phyloP scores from a whole-genome alignment of 1,140 invertebrate species.

The Drosophila virilis region DNA sequence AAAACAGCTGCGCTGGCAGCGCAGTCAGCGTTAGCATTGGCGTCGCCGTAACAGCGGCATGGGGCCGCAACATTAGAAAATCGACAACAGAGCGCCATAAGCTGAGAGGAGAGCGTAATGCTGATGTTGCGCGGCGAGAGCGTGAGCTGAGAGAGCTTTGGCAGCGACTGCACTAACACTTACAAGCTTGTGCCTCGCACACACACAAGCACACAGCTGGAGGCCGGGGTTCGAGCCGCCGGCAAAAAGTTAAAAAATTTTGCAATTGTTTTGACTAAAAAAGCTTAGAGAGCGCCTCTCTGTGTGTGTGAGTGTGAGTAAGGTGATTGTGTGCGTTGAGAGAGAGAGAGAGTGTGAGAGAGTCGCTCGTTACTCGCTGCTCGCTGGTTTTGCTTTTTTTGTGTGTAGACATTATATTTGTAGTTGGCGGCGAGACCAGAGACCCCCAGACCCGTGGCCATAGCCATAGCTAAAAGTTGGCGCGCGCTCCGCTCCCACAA shows the following conservation, averaged over 20 bases:
- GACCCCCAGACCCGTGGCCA: constrained; percentile 51
- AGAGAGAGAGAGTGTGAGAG: constrained; percentile 11
- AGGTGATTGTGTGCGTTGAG: constrained; percentile 41
- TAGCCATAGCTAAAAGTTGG: constrained; percentile 66
- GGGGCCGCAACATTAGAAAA: constrained; percentile 64
- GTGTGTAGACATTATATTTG: constrained; percentile 49
- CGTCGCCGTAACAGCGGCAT: constrained; percentile 26
- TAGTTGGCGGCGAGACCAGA: constrained; percentile 55
- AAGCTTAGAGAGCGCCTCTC: constrained; percentile 65
- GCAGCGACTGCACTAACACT: constrained; percentile 69
- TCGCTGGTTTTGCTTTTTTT: constrained; percentile 36
- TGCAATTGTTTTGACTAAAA: constrained; percentile 82
- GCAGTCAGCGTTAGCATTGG: constrained; percentile 28
- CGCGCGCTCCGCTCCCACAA: constrained; percentile 62
- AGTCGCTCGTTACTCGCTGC: constrained; percentile 27
- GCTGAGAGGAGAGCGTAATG: constrained; percentile 20
- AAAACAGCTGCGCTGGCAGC: constrained; percentile 18
- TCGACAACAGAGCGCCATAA: constrained; percentile 50
- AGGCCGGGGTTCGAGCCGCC: constrained; percentile 38
- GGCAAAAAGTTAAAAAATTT: constrained; percentile 74
- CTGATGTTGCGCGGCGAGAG: constrained; percentile 2
- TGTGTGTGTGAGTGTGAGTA: neutral
- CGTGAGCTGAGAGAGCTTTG: constrained; percentile 49
- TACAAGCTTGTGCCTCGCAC: constrained; percentile 37
- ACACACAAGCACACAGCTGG: constrained; percentile 25